Base-by-base conservation (phyloP, 2,113 vertebrate species). In the Galemys pyrenaicus region DNA sequence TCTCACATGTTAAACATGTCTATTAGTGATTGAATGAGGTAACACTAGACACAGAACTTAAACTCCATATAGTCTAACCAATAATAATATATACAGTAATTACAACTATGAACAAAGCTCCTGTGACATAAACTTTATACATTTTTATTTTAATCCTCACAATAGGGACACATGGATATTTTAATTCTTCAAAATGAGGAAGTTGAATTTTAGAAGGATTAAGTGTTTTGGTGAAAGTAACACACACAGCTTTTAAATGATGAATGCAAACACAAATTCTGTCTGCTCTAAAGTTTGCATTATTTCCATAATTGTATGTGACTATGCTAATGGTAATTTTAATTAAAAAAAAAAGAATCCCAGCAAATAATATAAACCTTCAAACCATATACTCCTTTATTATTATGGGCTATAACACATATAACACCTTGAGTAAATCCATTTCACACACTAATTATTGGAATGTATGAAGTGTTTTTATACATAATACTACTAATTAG, bases 31-130 rank as follows among this genome's bases (percentile, higher is more conserved):
- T 67, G 26, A 85, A 60, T 62, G 44, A 85, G 30, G 11, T n/a
- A 91, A 54, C 24, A 39, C 10, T 3, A 19, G 9, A 17, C 30
- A 65, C 17, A 56, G 46, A 64, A 15, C 28, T 39, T 80, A 17
- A 30, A 84, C 22, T 39, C 78, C 10, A 82, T 62, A 79, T 2
- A 68, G 26, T 68, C n/a, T 26, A 92, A 46, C 39, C 2, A 56
- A 92, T 93, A 95, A 92, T 41, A 88, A 46, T 35, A 92, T 83
- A 67, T 32, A 81, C 71, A 75, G 51, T 32, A 71, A 82, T 68
- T 67, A 0, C 35, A 81, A 91, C 30, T 84, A 35, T n/a, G 58
- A 91, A 32, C n/a, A 28, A 4, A 37, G n/a, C 2, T 51, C n/a
- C 41, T 56, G 9, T 89, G 56, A 82, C 10, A 58, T 67, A 37